A percentile compares a stretch with the other conserved stretches of the same genome.
Evolutionary conservation across 2,888 invertebrate species (phyloP).

Genomic region (Drosophila neoperkinsi): DNA sequence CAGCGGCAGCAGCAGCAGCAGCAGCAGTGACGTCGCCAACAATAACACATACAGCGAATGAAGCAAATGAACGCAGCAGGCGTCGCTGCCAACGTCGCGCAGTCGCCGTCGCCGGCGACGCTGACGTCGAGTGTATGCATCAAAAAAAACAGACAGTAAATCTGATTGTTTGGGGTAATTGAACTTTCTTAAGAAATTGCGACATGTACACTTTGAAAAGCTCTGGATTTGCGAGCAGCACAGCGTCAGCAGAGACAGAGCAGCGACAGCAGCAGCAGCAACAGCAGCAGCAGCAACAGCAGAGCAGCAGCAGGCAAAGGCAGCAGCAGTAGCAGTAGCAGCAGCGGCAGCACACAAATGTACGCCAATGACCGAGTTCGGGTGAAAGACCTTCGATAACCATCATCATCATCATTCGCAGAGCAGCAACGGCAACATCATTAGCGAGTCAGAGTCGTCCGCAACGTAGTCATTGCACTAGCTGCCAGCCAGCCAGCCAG

Average conservation of each 20-base stretch:
- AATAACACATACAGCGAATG: conserved; percentile 45
- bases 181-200: conserved; percentile 85
- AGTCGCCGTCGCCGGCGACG: conserved; percentile 21
- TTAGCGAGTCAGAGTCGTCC: conserved; percentile 61
- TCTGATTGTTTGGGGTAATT: conserved; percentile 85
- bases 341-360: conserved; percentile 82
- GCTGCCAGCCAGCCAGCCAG: conserved; percentile 47
- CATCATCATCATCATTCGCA: conserved; percentile 83
- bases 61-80: conserved; percentile 65
- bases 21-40: conserved; percentile 28
- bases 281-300: conserved; percentile 55
- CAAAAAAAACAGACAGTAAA: conserved; percentile 84
- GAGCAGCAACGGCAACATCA: conserved; percentile 76
- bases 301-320: conserved; percentile 29
- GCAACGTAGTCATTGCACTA: conserved; percentile 72
- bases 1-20: conserved; percentile 55
- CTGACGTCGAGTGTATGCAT: conserved; percentile 74
- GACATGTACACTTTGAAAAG: conserved; percentile 84
- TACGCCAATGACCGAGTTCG: conserved; percentile 86
- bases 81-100: conserved; percentile 23
- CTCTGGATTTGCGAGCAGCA: conserved; percentile 84
- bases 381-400: conserved; percentile 86
- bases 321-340: conserved; percentile 49
- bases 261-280: conserved; percentile 37
- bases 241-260: conserved; percentile 56